Evolutionary conservation across 1,140 invertebrate species (phyloP).

Genomic region (Centruroides sculpturatus): DNA sequence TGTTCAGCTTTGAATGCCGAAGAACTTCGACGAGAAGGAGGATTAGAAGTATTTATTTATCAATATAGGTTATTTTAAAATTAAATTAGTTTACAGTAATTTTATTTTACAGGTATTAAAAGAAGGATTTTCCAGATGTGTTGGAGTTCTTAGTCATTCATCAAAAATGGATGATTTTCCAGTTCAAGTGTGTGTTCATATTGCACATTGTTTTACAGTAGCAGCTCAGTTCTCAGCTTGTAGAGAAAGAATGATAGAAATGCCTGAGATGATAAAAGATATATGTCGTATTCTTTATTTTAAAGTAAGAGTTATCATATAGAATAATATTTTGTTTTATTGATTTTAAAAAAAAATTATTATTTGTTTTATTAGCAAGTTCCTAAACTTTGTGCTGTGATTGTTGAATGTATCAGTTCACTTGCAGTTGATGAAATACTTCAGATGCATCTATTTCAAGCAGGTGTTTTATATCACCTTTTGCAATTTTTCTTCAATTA

Average conservation of each 20-base stretch:
- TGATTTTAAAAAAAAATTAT: not conserved
- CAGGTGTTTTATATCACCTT: conserved; percentile 85
- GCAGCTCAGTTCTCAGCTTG: conserved; percentile 87
- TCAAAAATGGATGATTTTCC: conserved; percentile 62
- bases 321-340: not conserved
- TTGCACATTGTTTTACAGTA: conserved; percentile 81
- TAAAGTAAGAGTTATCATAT: conserved; percentile 42
- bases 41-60: conserved; percentile 50
- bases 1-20: conserved; percentile 96
- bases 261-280: conserved; percentile 73
- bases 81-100: not conserved
- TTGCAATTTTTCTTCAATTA: conserved; percentile 84
- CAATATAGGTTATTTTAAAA: not conserved
- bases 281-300: conserved; percentile 79
- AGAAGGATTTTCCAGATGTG: conserved; percentile 79
- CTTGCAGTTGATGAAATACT: conserved; percentile 65
- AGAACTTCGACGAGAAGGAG: conserved; percentile 83
- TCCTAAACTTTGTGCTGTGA: conserved; percentile 57
- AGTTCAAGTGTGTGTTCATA: conserved; percentile 84
- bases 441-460: conserved; percentile 77
- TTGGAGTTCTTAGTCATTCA: conserved; percentile 66
- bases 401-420: conserved; percentile 69
- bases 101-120: conserved; percentile 40
- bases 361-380: conserved; percentile 29
- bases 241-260: conserved; percentile 62